phyloP scores from a whole-genome alignment of 2,888 invertebrate genomes.

The Harpagoxenus sublaevis region DNA sequence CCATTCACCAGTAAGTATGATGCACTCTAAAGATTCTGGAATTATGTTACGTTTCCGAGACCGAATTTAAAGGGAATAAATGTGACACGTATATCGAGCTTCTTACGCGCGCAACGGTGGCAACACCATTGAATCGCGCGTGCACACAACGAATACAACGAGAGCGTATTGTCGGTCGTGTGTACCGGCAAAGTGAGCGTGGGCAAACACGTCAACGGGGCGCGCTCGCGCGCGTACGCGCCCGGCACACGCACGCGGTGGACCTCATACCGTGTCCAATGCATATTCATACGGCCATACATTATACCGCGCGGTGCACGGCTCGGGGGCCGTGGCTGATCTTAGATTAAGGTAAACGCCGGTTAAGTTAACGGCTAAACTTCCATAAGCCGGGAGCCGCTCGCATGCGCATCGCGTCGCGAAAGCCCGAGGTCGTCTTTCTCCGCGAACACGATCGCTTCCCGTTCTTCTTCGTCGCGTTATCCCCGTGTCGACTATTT shows the following conservation, averaged over 20 bases:
- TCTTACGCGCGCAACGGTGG: background rate
- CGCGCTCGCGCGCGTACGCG: constrained; percentile 33
- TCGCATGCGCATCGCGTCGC: constrained; percentile 83
- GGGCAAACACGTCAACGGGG: constrained; percentile 66
- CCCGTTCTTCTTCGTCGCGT: background rate
- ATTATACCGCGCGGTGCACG: constrained; percentile 80
- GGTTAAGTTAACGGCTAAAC: constrained; percentile 87
- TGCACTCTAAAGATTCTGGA: background rate
- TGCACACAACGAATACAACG: background rate
- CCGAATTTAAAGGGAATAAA: background rate
- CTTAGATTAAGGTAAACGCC: constrained; percentile 87
- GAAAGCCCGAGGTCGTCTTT: constrained; percentile 52
- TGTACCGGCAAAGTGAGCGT: constrained; percentile 67
- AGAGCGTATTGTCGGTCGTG: constrained; percentile 35
- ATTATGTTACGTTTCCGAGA: background rate
- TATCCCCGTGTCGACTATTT: background rate
- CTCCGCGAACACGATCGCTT: background rate
- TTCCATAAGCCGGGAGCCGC: constrained; percentile 83
- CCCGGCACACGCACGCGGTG: constrained; percentile 57
- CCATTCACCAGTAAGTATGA: background rate
- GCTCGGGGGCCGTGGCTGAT: constrained; percentile 82
- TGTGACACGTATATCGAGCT: constrained; percentile 17
- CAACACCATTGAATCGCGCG: background rate
- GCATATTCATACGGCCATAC: constrained; percentile 86
- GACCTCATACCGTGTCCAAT: constrained; percentile 84